Conservation (phyloP, 2,113 vertebrate genomes). For the Macrotus californicus region DNA sequence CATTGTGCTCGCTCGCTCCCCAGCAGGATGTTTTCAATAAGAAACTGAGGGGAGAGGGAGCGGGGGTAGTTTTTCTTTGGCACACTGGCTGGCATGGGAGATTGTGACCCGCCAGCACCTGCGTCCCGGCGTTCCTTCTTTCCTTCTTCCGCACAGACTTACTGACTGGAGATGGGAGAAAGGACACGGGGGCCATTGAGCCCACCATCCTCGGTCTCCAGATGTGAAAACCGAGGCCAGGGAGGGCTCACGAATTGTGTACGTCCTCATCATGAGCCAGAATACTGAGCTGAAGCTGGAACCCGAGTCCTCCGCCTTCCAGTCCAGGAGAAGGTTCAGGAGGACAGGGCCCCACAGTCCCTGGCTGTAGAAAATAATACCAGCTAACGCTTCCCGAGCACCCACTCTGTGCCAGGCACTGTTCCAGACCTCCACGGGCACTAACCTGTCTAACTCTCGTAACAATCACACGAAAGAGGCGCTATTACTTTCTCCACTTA, state of each 20-base stretch:
- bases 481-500: neutral
- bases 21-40: neutral
- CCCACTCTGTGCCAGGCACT: neutral
- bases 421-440: neutral
- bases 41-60: neutral
- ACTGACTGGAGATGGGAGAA: neutral
- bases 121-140: neutral
- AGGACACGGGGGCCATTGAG: accelerated
- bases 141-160: neutral
- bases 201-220: neutral
- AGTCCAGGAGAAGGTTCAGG: neutral
- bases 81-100: neutral
- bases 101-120: accelerated
- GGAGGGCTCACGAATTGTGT: neutral
- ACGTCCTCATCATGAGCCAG: neutral
- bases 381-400: neutral
- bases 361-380: neutral
- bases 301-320: neutral
- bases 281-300: neutral
- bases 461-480: neutral
- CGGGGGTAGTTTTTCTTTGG: neutral
- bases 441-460: neutral
- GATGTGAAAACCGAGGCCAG: neutral
- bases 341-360: accelerated
- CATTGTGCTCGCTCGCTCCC: neutral